These are phyloP conservation scores for Bolborhynchus lineola DNA, from an alignment of 2,113 vertebrate species.

Conservation along the genomic window DNA sequence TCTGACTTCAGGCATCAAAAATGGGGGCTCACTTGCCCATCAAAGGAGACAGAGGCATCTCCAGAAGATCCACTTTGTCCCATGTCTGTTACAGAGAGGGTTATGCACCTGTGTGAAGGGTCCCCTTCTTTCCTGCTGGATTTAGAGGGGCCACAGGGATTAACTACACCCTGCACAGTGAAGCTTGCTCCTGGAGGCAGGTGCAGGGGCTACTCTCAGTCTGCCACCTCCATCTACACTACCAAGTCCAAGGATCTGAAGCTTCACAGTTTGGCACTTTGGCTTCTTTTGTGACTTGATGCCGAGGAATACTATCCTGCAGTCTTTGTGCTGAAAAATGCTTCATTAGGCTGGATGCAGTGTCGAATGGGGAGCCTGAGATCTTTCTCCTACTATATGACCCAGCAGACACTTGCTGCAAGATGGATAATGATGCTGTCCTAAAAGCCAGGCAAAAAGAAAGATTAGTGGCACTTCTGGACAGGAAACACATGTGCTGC, in stretches of 20 bases:
- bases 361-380: background rate
- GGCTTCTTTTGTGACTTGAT: background rate
- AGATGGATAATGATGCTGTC: background rate
- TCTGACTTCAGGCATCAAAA: background rate
- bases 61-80: background rate
- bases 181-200: background rate
- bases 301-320: background rate
- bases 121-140: background rate
- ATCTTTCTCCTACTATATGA: background rate
- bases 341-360: background rate
- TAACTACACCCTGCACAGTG: accelerated
- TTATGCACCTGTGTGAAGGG: too few relatives aligned
- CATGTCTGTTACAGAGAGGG: background rate
- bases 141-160: background rate
- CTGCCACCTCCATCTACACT: background rate
- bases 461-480: background rate
- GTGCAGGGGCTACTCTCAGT: background rate
- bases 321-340: background rate
- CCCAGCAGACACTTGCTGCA: background rate
- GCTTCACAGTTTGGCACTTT: background rate
- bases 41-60: background rate
- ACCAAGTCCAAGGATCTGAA: background rate
- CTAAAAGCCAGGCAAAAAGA: background rate
- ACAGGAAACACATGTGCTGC: background rate
- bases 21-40: background rate